Percentiles rank a stretch among this genome's conserved stretches.
Evolutionary conservation across 2,113 vertebrate species (phyloP).

Genomic region (Ranitomeya imitator): DNA sequence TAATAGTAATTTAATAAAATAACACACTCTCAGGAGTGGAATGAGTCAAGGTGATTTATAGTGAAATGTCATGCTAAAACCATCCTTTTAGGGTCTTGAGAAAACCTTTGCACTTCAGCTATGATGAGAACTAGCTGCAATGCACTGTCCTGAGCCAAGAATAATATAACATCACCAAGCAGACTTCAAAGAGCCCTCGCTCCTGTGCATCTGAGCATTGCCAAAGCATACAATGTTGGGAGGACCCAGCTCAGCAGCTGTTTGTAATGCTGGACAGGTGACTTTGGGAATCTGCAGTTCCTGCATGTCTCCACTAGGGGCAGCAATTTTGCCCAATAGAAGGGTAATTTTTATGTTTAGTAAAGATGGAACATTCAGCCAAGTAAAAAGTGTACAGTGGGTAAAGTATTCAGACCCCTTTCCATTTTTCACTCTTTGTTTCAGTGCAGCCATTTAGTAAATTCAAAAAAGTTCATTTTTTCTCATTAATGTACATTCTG

Average conservation of each 20-base stretch:
- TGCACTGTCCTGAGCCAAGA: conserved; percentile 87
- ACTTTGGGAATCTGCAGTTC: conserved; percentile 64
- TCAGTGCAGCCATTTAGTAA: no score
- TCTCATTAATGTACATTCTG: no score
- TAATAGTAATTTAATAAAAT: conserved; percentile 62
- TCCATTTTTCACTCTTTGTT: no score
- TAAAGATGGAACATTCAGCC: not conserved
- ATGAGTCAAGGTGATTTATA: conserved; percentile 70
- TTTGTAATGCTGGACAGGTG: conserved; percentile 69
- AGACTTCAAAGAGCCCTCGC: conserved; percentile 81
- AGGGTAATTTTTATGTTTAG: not conserved
- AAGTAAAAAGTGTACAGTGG: not conserved
- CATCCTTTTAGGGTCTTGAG: conserved; percentile 70
- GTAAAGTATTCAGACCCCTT: no score
- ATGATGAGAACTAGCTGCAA: conserved; percentile 72
- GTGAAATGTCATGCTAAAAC: conserved; percentile 73
- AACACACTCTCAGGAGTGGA: conserved; percentile 59
- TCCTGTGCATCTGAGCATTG: conserved; percentile 76
- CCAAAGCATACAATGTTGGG: conserved; percentile 72
- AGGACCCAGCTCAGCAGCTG: conserved; percentile 70
- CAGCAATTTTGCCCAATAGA: conserved; percentile 49
- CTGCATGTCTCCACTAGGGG: conserved; percentile 67
- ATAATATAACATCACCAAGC: conserved; percentile 81
- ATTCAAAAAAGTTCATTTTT: no score
- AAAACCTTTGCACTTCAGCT: conserved; percentile 68